These are phyloP conservation scores for Synanthedon vespiformis DNA, from an alignment of 2,888 invertebrate species.

Conservation along the genomic window DNA sequence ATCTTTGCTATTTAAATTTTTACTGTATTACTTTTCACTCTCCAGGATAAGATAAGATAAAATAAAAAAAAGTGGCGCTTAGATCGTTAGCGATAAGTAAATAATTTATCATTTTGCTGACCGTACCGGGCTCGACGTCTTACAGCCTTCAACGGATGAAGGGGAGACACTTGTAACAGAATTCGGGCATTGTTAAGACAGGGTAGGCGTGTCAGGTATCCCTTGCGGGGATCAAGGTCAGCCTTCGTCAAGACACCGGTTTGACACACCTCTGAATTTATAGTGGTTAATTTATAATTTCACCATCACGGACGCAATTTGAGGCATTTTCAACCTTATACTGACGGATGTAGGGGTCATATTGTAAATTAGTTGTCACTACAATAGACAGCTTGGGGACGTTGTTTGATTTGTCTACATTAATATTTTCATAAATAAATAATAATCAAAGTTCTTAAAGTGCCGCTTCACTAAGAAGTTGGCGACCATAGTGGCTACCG, in stretches of 20 bases:
- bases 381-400: not conserved
- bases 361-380: not conserved
- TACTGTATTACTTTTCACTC: no score
- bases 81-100: no score
- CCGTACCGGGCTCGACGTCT: no score
- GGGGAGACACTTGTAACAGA: not conserved
- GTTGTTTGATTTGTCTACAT: not conserved
- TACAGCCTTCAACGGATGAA: no score
- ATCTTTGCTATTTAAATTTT: no score
- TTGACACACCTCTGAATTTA: not conserved
- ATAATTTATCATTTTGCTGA: no score
- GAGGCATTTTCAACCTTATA: not conserved
- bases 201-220: not conserved
- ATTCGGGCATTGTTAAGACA: not conserved
- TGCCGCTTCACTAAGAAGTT: not conserved
- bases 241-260: not conserved
- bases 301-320: not conserved
- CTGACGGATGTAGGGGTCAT: not conserved
- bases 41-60: no score
- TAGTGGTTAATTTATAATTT: constrained; percentile 1
- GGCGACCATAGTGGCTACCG: no score
- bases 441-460: no score
- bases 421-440: no score
- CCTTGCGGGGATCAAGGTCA: not conserved
- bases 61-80: no score